Conservation (phyloP, 2,113 vertebrate species). For the Ptychochromis oligacanthus region DNA sequence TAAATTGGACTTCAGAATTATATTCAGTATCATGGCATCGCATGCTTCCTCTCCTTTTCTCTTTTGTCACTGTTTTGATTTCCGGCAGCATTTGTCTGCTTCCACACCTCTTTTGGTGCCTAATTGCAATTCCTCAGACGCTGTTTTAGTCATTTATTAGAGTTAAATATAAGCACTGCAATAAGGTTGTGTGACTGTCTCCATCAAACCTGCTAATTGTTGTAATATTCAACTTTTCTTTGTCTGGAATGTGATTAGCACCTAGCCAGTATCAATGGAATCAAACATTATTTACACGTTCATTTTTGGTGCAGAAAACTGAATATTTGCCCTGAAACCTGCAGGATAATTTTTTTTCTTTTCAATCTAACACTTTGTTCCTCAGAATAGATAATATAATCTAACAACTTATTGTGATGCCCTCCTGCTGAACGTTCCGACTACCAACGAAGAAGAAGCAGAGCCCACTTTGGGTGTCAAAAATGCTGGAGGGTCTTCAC, state of each 20-base stretch:
- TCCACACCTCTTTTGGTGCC: conserved; percentile 48
- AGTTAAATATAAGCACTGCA: conserved; percentile 71
- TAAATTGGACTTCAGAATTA: not conserved
- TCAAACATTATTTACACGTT: conserved; percentile 58
- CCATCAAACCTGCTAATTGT: conserved; percentile 72
- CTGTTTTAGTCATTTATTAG: conserved; percentile 71
- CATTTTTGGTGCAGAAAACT: conserved; percentile 1
- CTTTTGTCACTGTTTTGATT: not conserved
- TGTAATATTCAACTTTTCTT: conserved; percentile 65
- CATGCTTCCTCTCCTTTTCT: not conserved
- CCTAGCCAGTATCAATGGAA: conserved; percentile 46
- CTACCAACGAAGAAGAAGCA: conserved; percentile 4
- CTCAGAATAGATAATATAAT: conserved; percentile 46
- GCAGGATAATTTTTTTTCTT: conserved; percentile 19
- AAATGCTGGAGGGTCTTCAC: conserved; percentile 54
- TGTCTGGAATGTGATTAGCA: conserved; percentile 72
- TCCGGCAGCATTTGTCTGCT: conserved; percentile 33
- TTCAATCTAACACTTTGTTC: conserved; percentile 39
- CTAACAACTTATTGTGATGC: conserved; percentile 47
- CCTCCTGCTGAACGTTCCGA: conserved; percentile 21
- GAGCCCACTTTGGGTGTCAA: conserved; percentile 24
- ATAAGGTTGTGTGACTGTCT: conserved; percentile 51
- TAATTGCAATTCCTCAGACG: conserved; percentile 71
- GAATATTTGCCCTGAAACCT: conserved; percentile 45
- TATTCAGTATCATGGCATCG: not conserved